Base-by-base conservation (phyloP, 1,140 invertebrate species). In the Rhopalosiphum padi region DNA sequence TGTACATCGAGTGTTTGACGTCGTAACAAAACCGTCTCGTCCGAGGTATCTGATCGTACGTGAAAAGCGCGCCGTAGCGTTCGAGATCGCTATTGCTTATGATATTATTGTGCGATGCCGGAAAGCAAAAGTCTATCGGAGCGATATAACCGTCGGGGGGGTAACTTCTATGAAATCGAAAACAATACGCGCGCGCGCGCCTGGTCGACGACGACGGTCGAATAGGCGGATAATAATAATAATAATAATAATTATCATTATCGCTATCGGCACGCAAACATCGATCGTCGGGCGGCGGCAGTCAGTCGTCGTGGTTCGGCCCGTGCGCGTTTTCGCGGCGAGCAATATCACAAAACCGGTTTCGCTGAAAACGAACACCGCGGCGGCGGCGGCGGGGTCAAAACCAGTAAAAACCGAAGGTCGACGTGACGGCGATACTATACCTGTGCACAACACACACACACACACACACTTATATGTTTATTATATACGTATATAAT, bases 381-480 rank as follows among this genome's bases (percentile, higher is more conserved):
- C 37, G 82, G 86, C n/a, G 46, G 30, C 41, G 11, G 43, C n/a
- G 90, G 55, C 60, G 91, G 68, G 91, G 91, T 92, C 91, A 83
- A 92, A 92, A 92, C 91, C 91, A 92, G 91, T 83, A 92, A 89
- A 77, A 53, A 92, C 91, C 91, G 91, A 92, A 92, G 91, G 91
- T 92, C 91, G 68, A 2, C n/a, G 43, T 48, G 68, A n/a, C n/a
- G 68, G 43, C 43, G 68, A n/a, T 53, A 88, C 30, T n/a, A 60
- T 60, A 77, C 60, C 60, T 77, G 60, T n/a, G 60, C 60, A 68
- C 60, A 68, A 68, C 30, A 30, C 30, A 68, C 60, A n/a, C 30
- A 60, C 55, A 11, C 25, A 30, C 23, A 25, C 55, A 25, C 30
- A 68, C 30, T 15, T 68, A 30, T 60, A 11, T n/a, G 15, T n/a